Base-by-base conservation (phyloP, 1,140 invertebrate species). In the Lordiphosa mommai region DNA sequence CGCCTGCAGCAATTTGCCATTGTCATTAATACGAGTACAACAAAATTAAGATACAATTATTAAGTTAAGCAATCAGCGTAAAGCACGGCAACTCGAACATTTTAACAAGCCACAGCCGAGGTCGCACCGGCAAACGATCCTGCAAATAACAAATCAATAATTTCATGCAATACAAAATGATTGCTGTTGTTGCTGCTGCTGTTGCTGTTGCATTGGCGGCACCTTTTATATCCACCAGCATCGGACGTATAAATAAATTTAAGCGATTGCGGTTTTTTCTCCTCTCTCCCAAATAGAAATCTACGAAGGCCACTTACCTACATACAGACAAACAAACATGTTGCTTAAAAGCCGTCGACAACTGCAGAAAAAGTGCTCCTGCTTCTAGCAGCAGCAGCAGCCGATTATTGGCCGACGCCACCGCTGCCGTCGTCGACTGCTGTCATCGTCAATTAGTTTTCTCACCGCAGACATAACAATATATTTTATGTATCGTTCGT, bases 391-490 rank as follows among this genome's bases (percentile, higher is more conserved):
- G 27, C 16, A 17, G 9, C 16, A 16, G 13, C 29, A 10, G n/a
- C 46, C 48, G 38, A 23, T 37, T 61, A 61, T 55, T 55, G 34
- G 33, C 23, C 9, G 49, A 9, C 30, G 7, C 33, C 32, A 33
- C 33, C 56, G 46, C 33, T 46, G 37, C 23, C 10, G 47, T 20
- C 10, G 53, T 13, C 20, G 5, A 60, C 52, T 48, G 65, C 60
- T 74, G 73, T 76, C 73, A 77, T 74, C 73, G 63, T 68, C 72
- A 77, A 74, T 77, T 77, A 74, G 73, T 74, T 77, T 77, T 77
- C 72, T 74, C 73, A 74, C 51, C 71, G 71, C 58, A 76, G 67
- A 68, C 61, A 77, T 74, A 74, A 77, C 67, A 77, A 77, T 72
- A 77, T 74, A 73, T 77, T 77, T 77, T 77, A 73, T 77, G 46